Evolutionary conservation across 2,888 invertebrate species (phyloP), one percentile per base, ranked within the genome.

Genomic region (Nomada hirtipes): DNA sequence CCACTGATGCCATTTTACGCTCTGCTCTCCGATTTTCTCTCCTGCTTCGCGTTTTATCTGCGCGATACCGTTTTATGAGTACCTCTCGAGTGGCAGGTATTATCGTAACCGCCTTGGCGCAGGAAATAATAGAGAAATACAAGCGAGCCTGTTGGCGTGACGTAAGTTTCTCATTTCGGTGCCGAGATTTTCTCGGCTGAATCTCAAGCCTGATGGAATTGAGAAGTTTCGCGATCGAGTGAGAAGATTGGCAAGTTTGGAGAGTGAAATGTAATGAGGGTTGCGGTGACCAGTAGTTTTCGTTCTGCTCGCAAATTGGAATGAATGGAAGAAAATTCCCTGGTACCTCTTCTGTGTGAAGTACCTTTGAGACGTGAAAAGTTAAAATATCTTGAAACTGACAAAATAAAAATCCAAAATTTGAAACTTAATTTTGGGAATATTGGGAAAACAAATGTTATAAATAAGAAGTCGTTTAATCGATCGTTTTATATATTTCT

Each of bases 31-130:
- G 7, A n/a, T 67, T 36, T 60, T 50, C 42, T 20, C 15, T 42
- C 13, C 50, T 42, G 20, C 7, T 18, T 1, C 23, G 15, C 26
- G 42, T 79, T 52, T 65, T 72, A 71, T 71, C 64, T 23, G 20
- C 13, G 18, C 57, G 68, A 57, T 68, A 69, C 47, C 72, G 18
- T 60, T 72, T 72, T 42, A 61, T 29, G 72, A 80, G 36, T 72
- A 57, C 67, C 57, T 67, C 73, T 73, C 26, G 61, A 50, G 47
- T 26, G 47, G 20, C 59, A 18, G 42, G 11, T 71, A 29, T 60
- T 50, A 67, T 67, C 72, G 72, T 36, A 61, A 4, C 42, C 13
- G 15, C 15, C 23, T 11, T 13, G 18, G 13, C 23, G 26, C 42
- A 61, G 7, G 23, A 42, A 67, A 36, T 57, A 55, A 50, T 57